These are phyloP conservation scores for Crotalus adamanteus DNA, from an alignment of 2,797 vertebrate genomes.

Conservation along the genomic window DNA sequence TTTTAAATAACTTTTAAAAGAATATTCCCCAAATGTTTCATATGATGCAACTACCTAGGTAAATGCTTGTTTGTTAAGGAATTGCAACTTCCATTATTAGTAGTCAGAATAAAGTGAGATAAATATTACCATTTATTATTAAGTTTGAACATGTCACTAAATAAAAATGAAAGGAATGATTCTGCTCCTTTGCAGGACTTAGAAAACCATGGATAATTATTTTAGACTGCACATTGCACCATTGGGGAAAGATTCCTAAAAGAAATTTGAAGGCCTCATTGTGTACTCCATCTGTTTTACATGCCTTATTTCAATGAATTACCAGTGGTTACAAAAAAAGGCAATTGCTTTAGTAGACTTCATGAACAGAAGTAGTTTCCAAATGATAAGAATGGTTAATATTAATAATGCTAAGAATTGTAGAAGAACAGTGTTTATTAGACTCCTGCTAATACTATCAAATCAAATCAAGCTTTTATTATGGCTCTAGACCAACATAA, in stretches of 20 bases:
- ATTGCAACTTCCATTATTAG: not conserved
- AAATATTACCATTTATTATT: not conserved
- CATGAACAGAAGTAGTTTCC: slow-evolving; percentile 19
- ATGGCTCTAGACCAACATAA: not conserved
- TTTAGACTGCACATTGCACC: slow-evolving; percentile 41
- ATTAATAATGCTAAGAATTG: slow-evolving; percentile 43
- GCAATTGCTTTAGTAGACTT: not conserved
- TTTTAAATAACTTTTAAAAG: not conserved
- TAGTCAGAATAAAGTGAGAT: not conserved
- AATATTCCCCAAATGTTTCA: not conserved
- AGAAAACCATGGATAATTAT: slow-evolving; percentile 61
- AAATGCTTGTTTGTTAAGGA: not conserved
- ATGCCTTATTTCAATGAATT: not conserved
- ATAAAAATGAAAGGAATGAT: slow-evolving; percentile 32
- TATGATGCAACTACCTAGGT: not conserved
- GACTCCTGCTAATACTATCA: slow-evolving; percentile 21
- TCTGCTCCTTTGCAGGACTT: slow-evolving; percentile 33
- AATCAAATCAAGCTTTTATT: not conserved
- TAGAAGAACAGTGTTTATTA: slow-evolving; percentile 30
- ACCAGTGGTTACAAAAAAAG: not conserved
- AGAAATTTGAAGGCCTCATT: slow-evolving; percentile 55
- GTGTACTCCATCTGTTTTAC: slow-evolving; percentile 54
- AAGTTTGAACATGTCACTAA: not conserved
- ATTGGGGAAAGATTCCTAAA: slow-evolving; percentile 36
- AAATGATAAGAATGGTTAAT: slow-evolving; percentile 29